Base-by-base conservation (phyloP, 2,113 vertebrate genomes). In the Embiotoca jacksoni region DNA sequence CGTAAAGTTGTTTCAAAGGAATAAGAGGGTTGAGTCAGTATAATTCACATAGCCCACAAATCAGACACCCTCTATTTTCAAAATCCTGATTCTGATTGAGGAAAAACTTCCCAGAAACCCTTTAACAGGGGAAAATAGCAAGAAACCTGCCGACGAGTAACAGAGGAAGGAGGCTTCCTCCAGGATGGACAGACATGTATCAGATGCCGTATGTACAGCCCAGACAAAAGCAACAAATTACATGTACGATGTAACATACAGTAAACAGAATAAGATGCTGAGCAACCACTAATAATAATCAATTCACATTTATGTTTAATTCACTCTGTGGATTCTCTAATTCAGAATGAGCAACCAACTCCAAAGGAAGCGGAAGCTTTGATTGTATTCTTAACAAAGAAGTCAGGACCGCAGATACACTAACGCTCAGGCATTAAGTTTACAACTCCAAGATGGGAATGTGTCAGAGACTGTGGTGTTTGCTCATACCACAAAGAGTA, bases 401-500 rank as follows among this genome's bases (percentile, higher is more conserved):
- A 61, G 44, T 55, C 50, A 54, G 13, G 30, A 60, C 41, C 31
- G 9, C 36, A 52, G 23, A 58, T 16, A 46, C 50, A 70, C n/a
- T 61, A 36, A 68, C 13, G 3, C 54, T 73, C 31, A 41, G 10
- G 23, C 44, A 61, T 63, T 37, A 65, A 16, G 39, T 61, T 74
- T 54, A 66, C 6, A 31, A 47, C 49, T 36, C 31, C 36, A 3
- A 50, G 56, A 33, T 33, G 52, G 53, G 8, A 16, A 53, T 7
- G 35, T 67, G 74, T 44, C 10, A 67, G 74, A 69, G 36, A 7
- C 31, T 68, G 70, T 39, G 50, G 76, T 13, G 30, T 79, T 57
- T 70, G 54, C 70, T 85, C 76, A 75, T 7, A 60, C 75, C 78
- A 37, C 59, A 49, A 61, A 30, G 49, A 62, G 50, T 56, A 57